phyloP scores from a whole-genome alignment of 1,140 invertebrate genomes.

The Hyphantria cunea region DNA sequence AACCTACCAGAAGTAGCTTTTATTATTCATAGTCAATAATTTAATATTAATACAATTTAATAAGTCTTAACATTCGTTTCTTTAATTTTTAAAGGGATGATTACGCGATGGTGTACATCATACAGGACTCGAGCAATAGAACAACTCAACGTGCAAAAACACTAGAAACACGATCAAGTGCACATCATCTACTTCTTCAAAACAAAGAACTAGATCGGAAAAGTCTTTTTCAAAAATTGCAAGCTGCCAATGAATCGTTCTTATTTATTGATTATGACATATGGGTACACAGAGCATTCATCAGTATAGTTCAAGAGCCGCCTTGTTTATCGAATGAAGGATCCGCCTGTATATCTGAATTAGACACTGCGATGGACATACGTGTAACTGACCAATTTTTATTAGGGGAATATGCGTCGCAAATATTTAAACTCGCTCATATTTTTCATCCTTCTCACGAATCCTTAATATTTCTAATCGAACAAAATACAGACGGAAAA shows the following conservation, averaged over 20 bases:
- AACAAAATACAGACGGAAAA: neutral
- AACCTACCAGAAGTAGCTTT: no score
- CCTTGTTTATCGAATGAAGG: neutral
- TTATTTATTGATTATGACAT: slow-evolving; percentile 22
- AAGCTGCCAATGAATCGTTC: slow-evolving; percentile 5
- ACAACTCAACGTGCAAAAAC: neutral
- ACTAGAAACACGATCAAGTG: neutral
- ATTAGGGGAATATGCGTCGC: neutral
- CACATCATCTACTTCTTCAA: neutral
- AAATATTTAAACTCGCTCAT: neutral
- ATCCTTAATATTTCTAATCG: slow-evolving; percentile 3
- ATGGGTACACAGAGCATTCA: neutral
- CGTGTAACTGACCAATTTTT: neutral
- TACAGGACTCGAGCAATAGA: neutral
- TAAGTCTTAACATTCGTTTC: no score
- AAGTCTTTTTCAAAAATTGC: neutral
- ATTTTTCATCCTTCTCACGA: slow-evolving; percentile 1
- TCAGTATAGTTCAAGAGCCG: neutral
- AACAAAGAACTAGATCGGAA: neutral
- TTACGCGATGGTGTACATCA: neutral
- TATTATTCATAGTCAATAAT: no score
- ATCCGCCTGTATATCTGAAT: neutral
- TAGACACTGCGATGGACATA: slow-evolving; percentile 1
- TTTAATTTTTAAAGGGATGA: no score
- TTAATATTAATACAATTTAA: no score